Evolutionary conservation across 2,113 vertebrate genomes (phyloP).

Genomic region (Taurulus bubalis): DNA sequence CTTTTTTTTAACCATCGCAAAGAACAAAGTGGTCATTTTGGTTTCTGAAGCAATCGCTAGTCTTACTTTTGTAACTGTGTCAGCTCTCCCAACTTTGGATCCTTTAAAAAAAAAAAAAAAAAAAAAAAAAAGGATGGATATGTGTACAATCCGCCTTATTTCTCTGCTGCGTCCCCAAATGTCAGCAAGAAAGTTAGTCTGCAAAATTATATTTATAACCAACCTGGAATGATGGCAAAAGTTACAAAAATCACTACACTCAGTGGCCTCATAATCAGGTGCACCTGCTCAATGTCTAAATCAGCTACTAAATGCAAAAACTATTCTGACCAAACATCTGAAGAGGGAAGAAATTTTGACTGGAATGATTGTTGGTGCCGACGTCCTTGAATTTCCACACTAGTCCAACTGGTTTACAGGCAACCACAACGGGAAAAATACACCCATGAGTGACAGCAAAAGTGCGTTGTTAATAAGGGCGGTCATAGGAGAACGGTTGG

Average conservation of each 20-base stretch:
- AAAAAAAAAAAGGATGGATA: background rate
- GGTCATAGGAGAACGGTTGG: background rate
- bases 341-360: background rate
- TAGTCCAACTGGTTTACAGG: background rate
- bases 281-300: background rate
- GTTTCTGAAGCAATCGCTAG: background rate
- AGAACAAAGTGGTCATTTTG: constrained; percentile 8
- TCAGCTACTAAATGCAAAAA: background rate
- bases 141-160: background rate
- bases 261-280: background rate
- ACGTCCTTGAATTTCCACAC: background rate
- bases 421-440: background rate
- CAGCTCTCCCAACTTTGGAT: constrained; percentile 9
- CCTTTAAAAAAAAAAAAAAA: background rate
- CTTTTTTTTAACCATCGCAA: background rate
- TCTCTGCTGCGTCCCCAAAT: background rate
- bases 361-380: constrained; percentile 16
- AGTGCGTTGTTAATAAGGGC: background rate
- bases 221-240: background rate
- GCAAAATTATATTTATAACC: background rate
- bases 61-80: background rate
- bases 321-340: background rate
- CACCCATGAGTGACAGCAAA: background rate
- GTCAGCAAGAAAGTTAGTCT: background rate
- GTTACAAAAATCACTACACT: background rate